Conservation (phyloP, 1,140 invertebrate species). For the Holcopasites calliopsidis region DNA sequence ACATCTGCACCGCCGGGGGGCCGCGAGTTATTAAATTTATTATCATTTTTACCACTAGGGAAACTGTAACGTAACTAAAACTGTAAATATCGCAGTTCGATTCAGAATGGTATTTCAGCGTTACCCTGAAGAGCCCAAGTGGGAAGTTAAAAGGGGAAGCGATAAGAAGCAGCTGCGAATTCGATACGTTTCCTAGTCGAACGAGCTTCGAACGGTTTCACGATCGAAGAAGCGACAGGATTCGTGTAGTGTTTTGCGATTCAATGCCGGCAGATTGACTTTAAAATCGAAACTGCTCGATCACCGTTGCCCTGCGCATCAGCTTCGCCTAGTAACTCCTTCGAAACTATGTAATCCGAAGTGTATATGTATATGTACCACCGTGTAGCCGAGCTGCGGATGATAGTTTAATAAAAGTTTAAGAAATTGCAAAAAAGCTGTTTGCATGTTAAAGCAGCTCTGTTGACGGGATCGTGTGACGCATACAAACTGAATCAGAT, state of each 20-base stretch:
- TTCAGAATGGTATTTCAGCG: too few relatives aligned
- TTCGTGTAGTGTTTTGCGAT: constrained; percentile 28
- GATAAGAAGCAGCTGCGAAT: neutral
- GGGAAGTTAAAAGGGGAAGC: neutral
- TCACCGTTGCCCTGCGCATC: neutral
- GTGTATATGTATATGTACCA: neutral
- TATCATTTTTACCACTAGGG: too few relatives aligned
- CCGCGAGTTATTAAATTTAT: too few relatives aligned
- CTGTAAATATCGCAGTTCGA: too few relatives aligned
- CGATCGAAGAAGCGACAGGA: neutral
- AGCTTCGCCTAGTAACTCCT: neutral
- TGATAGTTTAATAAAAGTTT: constrained; percentile 43
- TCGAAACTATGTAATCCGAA: constrained; percentile 10
- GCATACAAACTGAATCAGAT: neutral
- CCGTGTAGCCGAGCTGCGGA: neutral
- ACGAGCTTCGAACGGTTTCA: neutral
- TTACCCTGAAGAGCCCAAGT: too few relatives aligned
- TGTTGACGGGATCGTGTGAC: neutral
- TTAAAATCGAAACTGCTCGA: constrained; percentile 12
- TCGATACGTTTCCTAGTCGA: constrained; percentile 3
- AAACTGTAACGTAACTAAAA: too few relatives aligned
- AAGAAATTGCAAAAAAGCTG: constrained; percentile 28
- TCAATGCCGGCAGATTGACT: constrained; percentile 22
- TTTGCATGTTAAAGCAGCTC: constrained; percentile 37
- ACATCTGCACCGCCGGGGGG: constrained; percentile 15